Evolutionary conservation across 2,888 invertebrate genomes (phyloP), one percentile per base, ranked within the genome.

Genomic region (Eugnorisma glareosa): DNA sequence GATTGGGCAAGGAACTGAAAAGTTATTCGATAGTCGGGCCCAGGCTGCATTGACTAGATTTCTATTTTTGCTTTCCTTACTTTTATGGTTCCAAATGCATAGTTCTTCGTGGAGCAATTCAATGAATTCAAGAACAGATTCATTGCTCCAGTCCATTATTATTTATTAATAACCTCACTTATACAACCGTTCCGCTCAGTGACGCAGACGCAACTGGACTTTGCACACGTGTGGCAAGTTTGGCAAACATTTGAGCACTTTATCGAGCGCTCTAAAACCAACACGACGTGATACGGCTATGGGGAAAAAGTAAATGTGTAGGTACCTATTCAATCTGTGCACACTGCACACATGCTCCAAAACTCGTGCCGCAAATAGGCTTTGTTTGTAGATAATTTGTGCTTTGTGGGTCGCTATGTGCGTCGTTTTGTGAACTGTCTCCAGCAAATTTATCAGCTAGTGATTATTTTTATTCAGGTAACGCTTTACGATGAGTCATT

Each of bases 21-120:
- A 79, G 6, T 77, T 76, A 13, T 78, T 73, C 37, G 69, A 73
- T 11, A 86, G 66, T 45, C 84, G 73, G 3, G 43, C 45, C 86
- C 86, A 86, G 31, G 84, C 86, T 18, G 81, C 74, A 37, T 68
- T 54, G 18, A 68, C 31, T 31, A 68, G 31, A 43, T 73, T 43
- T 73, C 35, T 73, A 57, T 77, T 77, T 45, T 81, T 77, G 61
- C 78, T 61, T 8, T 68, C 24, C 28, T 67, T 67, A 69, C 82
- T 71, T 73, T 79, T 80, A 1, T 79, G 81, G 15, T 87, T 69
- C 86, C 86, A 86, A 48, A 87, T 75, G 51, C 77, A 79, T 13
- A 83, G 75, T 59, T 86, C 84, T 13, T n/a, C 67, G 63, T 78
- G 77, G 63, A 86, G 75, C 7, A 86, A 72, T n/a, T 73, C 61